Evolutionary conservation across 2,888 invertebrate genomes (phyloP), one percentile per base, ranked within the genome.

Genomic region (Endotricha flammealis): DNA sequence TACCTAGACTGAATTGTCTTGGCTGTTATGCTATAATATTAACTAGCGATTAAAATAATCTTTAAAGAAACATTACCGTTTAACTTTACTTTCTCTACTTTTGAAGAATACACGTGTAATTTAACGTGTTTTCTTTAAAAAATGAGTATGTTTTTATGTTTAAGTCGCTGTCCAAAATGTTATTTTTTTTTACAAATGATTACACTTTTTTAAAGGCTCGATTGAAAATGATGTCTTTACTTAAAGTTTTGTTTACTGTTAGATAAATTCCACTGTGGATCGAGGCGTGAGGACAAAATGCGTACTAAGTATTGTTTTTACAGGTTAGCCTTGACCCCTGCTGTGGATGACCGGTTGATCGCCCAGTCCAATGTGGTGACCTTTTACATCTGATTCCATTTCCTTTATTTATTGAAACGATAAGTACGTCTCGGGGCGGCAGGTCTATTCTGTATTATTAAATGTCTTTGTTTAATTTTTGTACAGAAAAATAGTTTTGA

Each of bases 331-430:
- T 77, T 76, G 73, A 75, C 74, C 75, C 56, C 48, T 36, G 52
- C 54, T 48, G 53, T 42, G 47, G 54, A 53, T 68, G 72, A 68
- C 64, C 63, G 66, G 46, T 62, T 57, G 50, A 59, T 48, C 53
- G 57, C 48, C 48, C 44, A 51, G 55, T 46, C 65, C 66, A 70
- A 58, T 58, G 60, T 55, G 51, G 48, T 65, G 71, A 68, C 75
- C 77, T 76, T 72, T 68, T 41, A 49, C 53, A 55, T 55, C 49
- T 56, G 53, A 53, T 59, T 60, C 54, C 57, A 62, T 71, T 74
- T 75, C 74, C 72, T 71, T 63, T 74, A 72, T 75, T 73, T 73
- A 66, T 58, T 50, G 51, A 57, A 48, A 56, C 46, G 38, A 44
- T 53, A 48, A 53, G 48, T 44, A 39, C 33, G 42, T 36, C 41